Conservation (phyloP, 1,140 invertebrate genomes). For the Onthophagus taurus region DNA sequence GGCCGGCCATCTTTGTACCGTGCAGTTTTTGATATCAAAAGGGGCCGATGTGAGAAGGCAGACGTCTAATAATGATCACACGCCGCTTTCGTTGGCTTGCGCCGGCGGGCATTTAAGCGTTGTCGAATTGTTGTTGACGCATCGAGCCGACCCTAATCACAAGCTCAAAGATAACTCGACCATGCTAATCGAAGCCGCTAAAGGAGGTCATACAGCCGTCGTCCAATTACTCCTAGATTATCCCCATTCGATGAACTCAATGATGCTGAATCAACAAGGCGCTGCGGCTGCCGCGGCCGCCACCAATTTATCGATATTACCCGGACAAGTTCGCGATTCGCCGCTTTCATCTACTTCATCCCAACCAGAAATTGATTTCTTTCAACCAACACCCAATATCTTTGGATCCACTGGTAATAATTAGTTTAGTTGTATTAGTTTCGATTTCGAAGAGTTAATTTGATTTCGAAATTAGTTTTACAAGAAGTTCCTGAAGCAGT, state of each 20-base stretch:
- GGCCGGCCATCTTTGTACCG: conserved; percentile 96
- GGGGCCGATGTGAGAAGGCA: conserved; percentile 88
- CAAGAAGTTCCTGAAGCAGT: conserved; percentile 48
- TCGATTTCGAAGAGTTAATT: neutral
- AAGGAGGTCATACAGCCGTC: conserved; percentile 91
- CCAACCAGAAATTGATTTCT: conserved; percentile 35
- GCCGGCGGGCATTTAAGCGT: conserved; percentile 89
- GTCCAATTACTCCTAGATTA: conserved; percentile 92
- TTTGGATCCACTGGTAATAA: conserved; percentile 22
- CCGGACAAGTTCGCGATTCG: conserved; percentile 30
- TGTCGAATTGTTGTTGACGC: conserved; percentile 80
- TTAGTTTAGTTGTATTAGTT: neutral
- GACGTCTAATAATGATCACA: conserved; percentile 97
- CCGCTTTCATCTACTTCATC: conserved; percentile 33
- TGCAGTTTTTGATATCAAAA: conserved; percentile 90
- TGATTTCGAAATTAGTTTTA: conserved; percentile 31
- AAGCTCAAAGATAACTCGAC: conserved; percentile 97
- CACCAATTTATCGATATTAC: conserved; percentile 31
- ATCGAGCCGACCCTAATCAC: conserved; percentile 90
- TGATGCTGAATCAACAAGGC: conserved; percentile 40
- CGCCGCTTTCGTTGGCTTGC: conserved; percentile 93
- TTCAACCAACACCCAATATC: conserved; percentile 29
- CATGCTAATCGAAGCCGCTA: conserved; percentile 96
- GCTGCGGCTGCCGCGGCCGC: conserved; percentile 33
- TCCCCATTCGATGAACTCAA: conserved; percentile 77